A percentile compares a stretch with the other conserved stretches of the same genome.
phyloP scores from a whole-genome alignment of 1,140 invertebrate species.

The Zaprionus kolodkinae region DNA sequence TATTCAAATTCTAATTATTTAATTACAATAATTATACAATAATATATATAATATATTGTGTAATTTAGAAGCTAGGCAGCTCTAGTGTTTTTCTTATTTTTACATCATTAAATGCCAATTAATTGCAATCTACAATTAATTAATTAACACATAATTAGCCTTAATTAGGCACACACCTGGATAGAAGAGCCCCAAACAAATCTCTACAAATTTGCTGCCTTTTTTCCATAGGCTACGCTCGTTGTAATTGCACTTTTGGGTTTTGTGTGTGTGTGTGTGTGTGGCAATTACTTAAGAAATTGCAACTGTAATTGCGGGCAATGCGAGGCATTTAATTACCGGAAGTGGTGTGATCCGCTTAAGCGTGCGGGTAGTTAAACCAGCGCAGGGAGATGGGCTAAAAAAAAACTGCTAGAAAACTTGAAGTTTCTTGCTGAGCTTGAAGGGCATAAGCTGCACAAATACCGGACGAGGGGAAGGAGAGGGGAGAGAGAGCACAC shows the following conservation, averaged over 20 bases:
- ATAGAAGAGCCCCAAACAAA: background rate
- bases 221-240: background rate
- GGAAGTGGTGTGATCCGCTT: constrained; percentile 11
- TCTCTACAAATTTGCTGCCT: background rate
- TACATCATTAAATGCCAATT: too few species aligned
- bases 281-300: constrained; percentile 18
- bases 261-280: background rate
- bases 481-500: background rate
- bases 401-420: background rate
- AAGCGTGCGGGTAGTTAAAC: background rate
- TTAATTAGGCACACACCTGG: background rate
- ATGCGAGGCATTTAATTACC: constrained; percentile 31
- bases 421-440: constrained; percentile 22
- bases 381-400: background rate
- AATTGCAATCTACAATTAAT: too few species aligned
- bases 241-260: background rate
- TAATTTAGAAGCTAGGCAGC: too few species aligned
- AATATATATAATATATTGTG: too few species aligned
- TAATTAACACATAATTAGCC: background rate
- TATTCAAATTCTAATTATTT: background rate
- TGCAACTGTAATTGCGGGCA: constrained; percentile 34
- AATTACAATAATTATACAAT: constrained; percentile 4
- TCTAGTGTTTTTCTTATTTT: too few species aligned
- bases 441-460: too few species aligned
- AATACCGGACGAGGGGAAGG: background rate